Evolutionary conservation across 2,797 vertebrate genomes (phyloP), one percentile per base, ranked within the genome.

Genomic region (Halcyon chelicuti): DNA sequence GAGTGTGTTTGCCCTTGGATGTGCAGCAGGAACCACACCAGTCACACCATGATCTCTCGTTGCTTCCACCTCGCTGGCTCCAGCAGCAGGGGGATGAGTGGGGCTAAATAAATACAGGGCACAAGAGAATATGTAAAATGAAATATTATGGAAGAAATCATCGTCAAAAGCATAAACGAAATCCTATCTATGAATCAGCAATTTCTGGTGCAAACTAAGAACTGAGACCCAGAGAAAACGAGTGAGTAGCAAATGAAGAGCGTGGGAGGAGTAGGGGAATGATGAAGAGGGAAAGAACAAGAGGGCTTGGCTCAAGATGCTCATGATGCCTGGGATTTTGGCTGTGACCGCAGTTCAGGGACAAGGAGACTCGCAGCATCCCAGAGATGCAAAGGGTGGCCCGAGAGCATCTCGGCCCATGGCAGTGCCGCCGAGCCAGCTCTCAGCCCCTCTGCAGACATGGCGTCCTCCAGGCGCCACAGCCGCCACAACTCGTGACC

Each of bases 391-490:
- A 5, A 20, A 47, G 46, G 26, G 22, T 7, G n/a, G 18, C 25
- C 35, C 29, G 37, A 57, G 51, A 20, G 46, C 29, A 31, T 51
- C 31, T 71, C 1, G 0, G 51, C 42, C 52, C 62, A 4, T 3
- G 7, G 35, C 11, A 9, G 5, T 46, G 7, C 8, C 2, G 1
- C 2, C 0, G 25, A 46, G 42, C 40, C 4, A 0, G 9, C 1
- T 1, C 51, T 77, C 73, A 26, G 70, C 23, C 35, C 21, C 35
- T 39, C 60, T 3, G 10, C 12, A 82, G 85, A n/a, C 58, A 6
- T 0, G 0, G 40, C 2, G 1, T 51, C 35, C 71, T 67, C 6
- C 1, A 1, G 31, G 66, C 8, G 0, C 25, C 1, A 4, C 35
- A 3, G 0, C 10, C 0, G 0, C 33, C 17, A 4, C 88, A 52